These are phyloP conservation scores for Cotesia congregata DNA, from an alignment of 2,888 invertebrate species.

Conservation along the genomic window DNA sequence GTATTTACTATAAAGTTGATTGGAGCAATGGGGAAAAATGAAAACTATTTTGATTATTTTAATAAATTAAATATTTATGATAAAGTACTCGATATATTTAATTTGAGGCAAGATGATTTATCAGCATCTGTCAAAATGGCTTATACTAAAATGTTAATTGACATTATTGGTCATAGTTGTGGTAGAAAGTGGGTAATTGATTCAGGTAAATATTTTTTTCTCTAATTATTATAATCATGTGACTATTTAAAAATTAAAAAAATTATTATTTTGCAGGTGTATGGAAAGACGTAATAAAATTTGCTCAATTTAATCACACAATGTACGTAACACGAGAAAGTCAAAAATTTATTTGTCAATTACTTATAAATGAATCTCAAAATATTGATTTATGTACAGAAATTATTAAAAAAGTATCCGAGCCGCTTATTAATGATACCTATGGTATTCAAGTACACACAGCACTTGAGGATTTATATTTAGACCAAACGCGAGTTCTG, in stretches of 20 bases:
- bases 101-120: constrained; percentile 64
- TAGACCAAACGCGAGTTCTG: constrained; percentile 67
- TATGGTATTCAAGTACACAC: constrained; percentile 65
- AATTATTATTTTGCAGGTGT: constrained; percentile 61
- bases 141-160: constrained; percentile 76
- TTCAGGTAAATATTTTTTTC: constrained; percentile 53
- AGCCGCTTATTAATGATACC: constrained; percentile 74
- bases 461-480: constrained; percentile 69
- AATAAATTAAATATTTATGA: constrained; percentile 69
- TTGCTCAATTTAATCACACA: constrained; percentile 78
- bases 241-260: constrained; percentile 50
- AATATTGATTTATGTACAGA: constrained; percentile 71
- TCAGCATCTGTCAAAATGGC: constrained; percentile 78
- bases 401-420: constrained; percentile 74
- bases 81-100: constrained; percentile 63
- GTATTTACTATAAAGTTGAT: constrained; percentile 78
- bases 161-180: constrained; percentile 75
- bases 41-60: constrained; percentile 75
- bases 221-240: constrained; percentile 18
- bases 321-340: constrained; percentile 80
- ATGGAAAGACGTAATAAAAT: constrained; percentile 78
- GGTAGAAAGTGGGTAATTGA: constrained; percentile 77
- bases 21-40: constrained; percentile 74
- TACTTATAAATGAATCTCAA: constrained; percentile 58
- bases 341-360: constrained; percentile 74